Evolutionary conservation across 2,797 vertebrate species (phyloP).

Genomic region (Dipus sagitta): DNA sequence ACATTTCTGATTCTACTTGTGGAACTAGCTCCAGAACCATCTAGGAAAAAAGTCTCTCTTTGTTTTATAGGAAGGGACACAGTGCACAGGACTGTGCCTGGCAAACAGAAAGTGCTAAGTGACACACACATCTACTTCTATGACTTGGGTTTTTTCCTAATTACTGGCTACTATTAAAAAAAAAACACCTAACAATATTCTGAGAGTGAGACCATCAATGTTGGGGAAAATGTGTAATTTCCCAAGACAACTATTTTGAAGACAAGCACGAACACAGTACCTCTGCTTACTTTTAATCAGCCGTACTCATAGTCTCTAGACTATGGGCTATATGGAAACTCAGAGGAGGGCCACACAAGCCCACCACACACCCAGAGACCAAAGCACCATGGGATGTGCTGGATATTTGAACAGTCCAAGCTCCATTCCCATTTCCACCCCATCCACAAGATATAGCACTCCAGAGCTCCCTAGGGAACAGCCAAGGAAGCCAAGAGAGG

Average conservation of each 20-base stretch:
- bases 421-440: too few relatives aligned
- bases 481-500: too few relatives aligned
- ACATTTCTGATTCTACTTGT: background rate
- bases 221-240: slow-evolving; percentile 5
- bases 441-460: too few relatives aligned
- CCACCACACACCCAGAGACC: background rate
- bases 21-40: background rate
- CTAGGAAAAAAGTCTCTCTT: background rate
- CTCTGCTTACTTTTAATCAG: slow-evolving; percentile 36
- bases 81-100: background rate
- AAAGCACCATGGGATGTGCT: too few relatives aligned
- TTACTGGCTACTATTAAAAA: background rate
- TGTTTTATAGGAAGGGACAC: background rate
- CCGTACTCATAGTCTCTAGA: background rate
- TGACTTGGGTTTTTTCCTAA: background rate
- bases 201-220: background rate
- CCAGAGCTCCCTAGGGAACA: too few relatives aligned
- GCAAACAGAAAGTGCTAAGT: background rate
- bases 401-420: too few relatives aligned
- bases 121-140: background rate
- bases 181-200: background rate
- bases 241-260: slow-evolving; percentile 37
- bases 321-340: background rate
- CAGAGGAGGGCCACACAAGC: background rate
- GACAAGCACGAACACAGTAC: slow-evolving; percentile 8